Percentiles rank a stretch among this genome's conserved stretches.
phyloP scores from a whole-genome alignment of 2,113 vertebrate species.

The Falcunculus frontatus region DNA sequence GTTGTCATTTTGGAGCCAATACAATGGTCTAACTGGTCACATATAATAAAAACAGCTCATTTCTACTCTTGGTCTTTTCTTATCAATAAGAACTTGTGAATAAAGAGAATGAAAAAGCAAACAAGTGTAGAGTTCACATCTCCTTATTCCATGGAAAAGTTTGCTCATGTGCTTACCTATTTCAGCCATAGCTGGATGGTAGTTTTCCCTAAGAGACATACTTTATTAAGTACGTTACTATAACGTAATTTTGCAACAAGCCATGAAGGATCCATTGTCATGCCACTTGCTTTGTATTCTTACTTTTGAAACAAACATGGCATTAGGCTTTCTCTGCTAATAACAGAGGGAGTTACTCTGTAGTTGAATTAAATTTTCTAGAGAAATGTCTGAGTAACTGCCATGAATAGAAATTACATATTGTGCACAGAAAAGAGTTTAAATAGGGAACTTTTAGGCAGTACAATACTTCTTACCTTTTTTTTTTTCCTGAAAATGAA shows the following conservation, averaged over 20 bases:
- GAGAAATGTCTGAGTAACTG: not conserved
- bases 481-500: not conserved
- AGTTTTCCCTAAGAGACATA: not conserved
- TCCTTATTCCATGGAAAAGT: not conserved
- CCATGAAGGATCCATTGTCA: not conserved
- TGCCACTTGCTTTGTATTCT: not conserved
- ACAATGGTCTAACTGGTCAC: not conserved
- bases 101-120: not conserved
- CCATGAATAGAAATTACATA: not conserved
- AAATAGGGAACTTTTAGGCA: not conserved
- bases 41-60: not conserved
- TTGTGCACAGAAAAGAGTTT: not conserved
- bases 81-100: not conserved
- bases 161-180: not conserved
- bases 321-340: not conserved
- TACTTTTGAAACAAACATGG: not conserved
- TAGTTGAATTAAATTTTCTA: not conserved
- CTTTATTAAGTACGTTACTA: not conserved
- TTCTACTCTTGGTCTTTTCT: not conserved
- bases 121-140: not conserved
- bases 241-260: not conserved
- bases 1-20: not conserved
- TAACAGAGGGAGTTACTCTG: not conserved
- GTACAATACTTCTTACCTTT: not conserved
- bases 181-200: not conserved